A percentile compares a stretch with the other conserved stretches of the same genome.
These are phyloP conservation scores for Falco cherrug DNA, from an alignment of 2,797 vertebrate genomes.

Conservation along the genomic window DNA sequence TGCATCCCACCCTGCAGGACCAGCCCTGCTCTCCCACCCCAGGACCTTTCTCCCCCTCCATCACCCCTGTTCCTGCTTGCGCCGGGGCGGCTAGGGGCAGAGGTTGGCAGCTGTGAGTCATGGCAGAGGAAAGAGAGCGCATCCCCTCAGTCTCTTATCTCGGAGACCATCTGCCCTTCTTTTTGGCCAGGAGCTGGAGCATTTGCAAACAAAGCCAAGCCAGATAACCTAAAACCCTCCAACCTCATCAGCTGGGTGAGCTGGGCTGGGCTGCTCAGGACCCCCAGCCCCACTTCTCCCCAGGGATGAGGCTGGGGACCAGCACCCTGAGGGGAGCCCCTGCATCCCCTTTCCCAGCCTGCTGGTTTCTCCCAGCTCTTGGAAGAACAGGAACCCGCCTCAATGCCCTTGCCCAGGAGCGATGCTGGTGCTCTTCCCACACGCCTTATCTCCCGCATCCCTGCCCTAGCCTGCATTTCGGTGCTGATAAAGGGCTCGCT, in stretches of 20 bases:
- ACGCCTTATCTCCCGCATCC: rapidly evolving
- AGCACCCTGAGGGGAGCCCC: rapidly evolving
- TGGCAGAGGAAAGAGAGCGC: background rate
- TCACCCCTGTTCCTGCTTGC: background rate
- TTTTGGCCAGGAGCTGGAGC: background rate
- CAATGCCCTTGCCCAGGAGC: rapidly evolving
- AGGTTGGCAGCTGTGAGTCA: background rate
- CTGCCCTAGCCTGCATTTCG: rapidly evolving
- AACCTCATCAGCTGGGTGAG: background rate
- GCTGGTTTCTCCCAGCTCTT: background rate
- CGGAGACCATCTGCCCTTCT: background rate
- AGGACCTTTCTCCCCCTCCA: rapidly evolving
- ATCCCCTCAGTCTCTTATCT: rapidly evolving
- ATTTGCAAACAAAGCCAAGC: background rate
- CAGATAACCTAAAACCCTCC: background rate
- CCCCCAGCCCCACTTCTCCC: rapidly evolving
- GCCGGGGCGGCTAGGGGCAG: background rate
- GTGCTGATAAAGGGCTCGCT: background rate
- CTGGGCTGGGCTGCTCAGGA: background rate
- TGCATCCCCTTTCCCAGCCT: rapidly evolving
- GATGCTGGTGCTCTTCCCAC: background rate
- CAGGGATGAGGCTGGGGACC: background rate
- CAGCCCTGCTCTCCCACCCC: background rate
- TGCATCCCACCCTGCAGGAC: background rate
- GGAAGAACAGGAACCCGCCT: background rate